phyloP scores from a whole-genome alignment of 2,797 vertebrate species.

The Sternotherus odoratus region DNA sequence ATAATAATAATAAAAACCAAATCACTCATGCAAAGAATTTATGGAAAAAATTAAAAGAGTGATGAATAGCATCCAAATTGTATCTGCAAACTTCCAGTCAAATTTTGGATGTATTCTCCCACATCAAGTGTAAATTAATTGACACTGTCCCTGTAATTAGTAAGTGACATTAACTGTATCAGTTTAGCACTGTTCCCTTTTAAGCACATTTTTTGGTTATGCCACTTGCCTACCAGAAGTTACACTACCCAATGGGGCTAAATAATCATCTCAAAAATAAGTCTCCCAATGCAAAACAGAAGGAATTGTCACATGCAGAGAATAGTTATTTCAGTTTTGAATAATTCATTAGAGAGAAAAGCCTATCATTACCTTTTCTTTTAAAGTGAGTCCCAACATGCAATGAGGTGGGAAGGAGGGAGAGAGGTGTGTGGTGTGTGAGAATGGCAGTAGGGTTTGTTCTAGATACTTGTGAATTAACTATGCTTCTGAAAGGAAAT shows the following conservation, averaged over 20 bases:
- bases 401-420: not conserved
- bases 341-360: constrained; percentile 29
- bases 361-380: constrained; percentile 19
- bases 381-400: not conserved
- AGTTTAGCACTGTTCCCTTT: not conserved
- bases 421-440: not conserved
- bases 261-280: not conserved
- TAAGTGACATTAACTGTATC: not conserved
- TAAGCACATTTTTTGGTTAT: not conserved
- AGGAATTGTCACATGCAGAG: not conserved
- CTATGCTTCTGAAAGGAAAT: not conserved
- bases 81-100: not conserved
- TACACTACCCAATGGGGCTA: not conserved
- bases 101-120: not conserved
- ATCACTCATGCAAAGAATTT: not conserved
- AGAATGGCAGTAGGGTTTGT: not conserved
- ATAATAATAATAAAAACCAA: not conserved
- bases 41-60: not conserved
- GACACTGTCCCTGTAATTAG: not conserved
- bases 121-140: not conserved
- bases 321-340: not conserved
- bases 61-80: no score
- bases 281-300: not conserved
- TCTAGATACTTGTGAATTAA: not conserved
- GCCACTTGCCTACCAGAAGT: not conserved